Base-by-base conservation (phyloP, 1,140 invertebrate genomes). In the Kradibia gibbosae region DNA sequence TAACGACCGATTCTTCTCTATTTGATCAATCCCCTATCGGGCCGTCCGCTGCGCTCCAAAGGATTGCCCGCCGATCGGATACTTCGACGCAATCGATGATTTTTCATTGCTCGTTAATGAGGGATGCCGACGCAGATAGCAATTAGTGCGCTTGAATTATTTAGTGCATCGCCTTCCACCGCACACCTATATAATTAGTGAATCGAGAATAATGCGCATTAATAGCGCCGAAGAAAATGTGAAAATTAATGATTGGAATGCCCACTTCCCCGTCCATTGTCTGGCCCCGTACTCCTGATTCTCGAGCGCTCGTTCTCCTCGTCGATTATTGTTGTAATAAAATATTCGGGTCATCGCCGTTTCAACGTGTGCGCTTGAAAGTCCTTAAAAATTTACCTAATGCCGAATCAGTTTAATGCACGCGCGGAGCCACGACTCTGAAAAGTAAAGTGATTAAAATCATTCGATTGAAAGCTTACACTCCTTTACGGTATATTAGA, bases 1-100 rank as follows among this genome's bases (percentile, higher is more conserved):
- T 36, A 67, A 77, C 75, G 75, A 77, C 28, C 75, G 60, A 67
- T 77, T 77, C 57, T 77, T 77, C 28, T 77, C 75, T 60, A 65
- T 65, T 67, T 67, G 75, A 67, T 77, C 75, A 60, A 67, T 65
- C n/a, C 60, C n/a, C 50, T 45, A 57, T 67, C 53, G 48, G 42
- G 34, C 3, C 73, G 31, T 39, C 42, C 15, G 15, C 34, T 36
- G 34, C 22, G 62, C n/a, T 67, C n/a, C 39, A 39, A 67, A 10
- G 34, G n/a, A n/a, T 22, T 34, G 31, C 15, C 0, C n/a, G 31
- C 31, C 62, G 62, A 67, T 67, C 62, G 62, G 62, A 39, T 67
- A 36, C 34, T 4, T 39, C 39, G 22, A 39, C 34, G 34, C 62
- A 67, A 62, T 28, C 45, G n/a, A 67, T 77, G 60, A 77, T 39